A percentile compares a stretch with the other conserved stretches of the same genome.
Evolutionary conservation across 2,113 vertebrate species (phyloP).

Genomic region (Campylomormyrus tamandua): DNA sequence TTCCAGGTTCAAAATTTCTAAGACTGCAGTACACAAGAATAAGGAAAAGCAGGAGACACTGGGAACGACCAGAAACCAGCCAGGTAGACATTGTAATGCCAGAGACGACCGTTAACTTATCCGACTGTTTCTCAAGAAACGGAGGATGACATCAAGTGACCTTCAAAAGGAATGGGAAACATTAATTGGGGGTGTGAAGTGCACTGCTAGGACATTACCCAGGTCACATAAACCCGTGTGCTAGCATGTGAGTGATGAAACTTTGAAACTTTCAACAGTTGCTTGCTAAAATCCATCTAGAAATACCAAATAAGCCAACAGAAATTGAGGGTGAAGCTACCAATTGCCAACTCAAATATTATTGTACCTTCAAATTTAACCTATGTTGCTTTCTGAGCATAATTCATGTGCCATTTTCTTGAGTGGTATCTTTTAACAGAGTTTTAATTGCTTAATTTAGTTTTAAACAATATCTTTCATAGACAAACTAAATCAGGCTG

Average conservation of each 20-base stretch:
- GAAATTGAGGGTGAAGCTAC: background rate
- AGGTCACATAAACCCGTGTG: background rate
- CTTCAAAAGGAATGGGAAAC: background rate
- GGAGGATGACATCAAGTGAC: background rate
- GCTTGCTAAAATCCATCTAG: background rate
- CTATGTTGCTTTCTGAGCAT: background rate
- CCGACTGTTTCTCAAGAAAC: background rate
- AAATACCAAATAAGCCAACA: background rate
- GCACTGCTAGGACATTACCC: background rate
- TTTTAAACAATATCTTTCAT: background rate
- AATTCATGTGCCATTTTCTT: background rate
- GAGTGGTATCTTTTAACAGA: background rate
- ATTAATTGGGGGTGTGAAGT: background rate
- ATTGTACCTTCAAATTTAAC: background rate
- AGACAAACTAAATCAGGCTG: background rate
- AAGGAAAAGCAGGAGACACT: background rate
- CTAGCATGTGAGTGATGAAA: background rate
- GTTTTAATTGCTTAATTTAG: background rate
- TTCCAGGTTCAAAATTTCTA: no score
- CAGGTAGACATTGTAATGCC: background rate
- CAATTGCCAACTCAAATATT: background rate
- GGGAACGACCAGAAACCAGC: background rate
- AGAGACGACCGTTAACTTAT: background rate
- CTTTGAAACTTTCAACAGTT: background rate
- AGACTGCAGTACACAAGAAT: background rate